phyloP scores from a whole-genome alignment of 2,797 vertebrate species.

The Adelosebastes latens region DNA sequence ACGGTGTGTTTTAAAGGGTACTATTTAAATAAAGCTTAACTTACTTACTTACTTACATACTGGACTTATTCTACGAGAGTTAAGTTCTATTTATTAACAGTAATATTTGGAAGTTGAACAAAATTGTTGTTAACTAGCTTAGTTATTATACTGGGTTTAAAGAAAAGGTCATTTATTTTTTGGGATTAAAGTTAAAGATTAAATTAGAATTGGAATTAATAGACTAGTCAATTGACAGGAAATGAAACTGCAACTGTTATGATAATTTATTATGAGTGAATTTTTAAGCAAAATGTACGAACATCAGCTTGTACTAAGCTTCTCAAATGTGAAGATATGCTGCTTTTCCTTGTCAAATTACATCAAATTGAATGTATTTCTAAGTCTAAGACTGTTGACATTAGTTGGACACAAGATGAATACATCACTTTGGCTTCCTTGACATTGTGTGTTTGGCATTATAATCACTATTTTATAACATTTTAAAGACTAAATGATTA shows the following conservation, averaged over 20 bases:
- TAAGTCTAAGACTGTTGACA: no score
- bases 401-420: no score
- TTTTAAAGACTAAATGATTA: no score
- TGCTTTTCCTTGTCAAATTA: no score
- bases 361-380: no score
- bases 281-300: background rate
- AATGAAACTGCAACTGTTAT: background rate
- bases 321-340: background rate
- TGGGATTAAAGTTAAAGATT: background rate
- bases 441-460: no score
- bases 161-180: background rate
- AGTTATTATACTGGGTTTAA: background rate
- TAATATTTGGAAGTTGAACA: background rate
- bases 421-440: no score
- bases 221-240: background rate
- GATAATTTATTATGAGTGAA: background rate
- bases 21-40: no score
- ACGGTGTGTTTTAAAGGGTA: no score
- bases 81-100: background rate
- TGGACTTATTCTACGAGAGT: rapidly evolving
- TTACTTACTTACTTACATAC: no score
- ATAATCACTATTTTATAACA: no score
- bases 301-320: no score
- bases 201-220: background rate
- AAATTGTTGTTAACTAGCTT: background rate